Percentiles rank a stretch among this genome's conserved stretches.
These are phyloP conservation scores for Cryptotermes secundus DNA, from an alignment of 1,140 invertebrate genomes.

Conservation along the genomic window DNA sequence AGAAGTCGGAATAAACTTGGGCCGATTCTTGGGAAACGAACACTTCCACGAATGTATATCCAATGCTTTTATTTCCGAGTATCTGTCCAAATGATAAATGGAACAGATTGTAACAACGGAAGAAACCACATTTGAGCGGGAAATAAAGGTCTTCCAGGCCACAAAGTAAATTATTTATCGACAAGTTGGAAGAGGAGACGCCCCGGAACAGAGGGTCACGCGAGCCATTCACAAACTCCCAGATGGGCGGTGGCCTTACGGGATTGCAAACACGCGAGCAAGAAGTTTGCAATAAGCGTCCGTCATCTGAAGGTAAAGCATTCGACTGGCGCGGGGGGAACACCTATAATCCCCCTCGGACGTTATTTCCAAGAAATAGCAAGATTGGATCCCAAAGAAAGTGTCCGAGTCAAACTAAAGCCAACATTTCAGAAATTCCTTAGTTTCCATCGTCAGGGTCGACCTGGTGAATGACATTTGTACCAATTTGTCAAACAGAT, in stretches of 20 bases:
- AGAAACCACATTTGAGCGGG: neutral
- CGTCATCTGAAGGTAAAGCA: neutral
- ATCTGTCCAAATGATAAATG: neutral
- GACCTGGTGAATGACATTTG: too few relatives aligned
- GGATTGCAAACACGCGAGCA: neutral
- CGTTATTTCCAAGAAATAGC: neutral
- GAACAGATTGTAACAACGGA: neutral
- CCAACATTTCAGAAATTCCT: too few relatives aligned
- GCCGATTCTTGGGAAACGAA: too few relatives aligned
- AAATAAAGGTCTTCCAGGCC: neutral
- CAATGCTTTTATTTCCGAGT: too few relatives aligned
- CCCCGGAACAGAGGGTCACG: neutral
- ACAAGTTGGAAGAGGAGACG: neutral
- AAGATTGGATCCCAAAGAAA: too few relatives aligned
- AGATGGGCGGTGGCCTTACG: neutral
- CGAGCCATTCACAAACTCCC: neutral
- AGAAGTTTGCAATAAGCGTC: neutral
- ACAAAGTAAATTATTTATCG: slow-evolving; percentile 20
- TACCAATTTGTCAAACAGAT: too few relatives aligned
- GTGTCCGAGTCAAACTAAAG: too few relatives aligned
- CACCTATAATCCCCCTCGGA: neutral
- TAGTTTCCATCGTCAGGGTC: too few relatives aligned
- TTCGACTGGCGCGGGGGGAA: neutral
- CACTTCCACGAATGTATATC: too few relatives aligned
- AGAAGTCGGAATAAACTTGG: too few relatives aligned